Base-by-base conservation (phyloP, 2,113 vertebrate genomes). In the Hymenochirus boettgeri region DNA sequence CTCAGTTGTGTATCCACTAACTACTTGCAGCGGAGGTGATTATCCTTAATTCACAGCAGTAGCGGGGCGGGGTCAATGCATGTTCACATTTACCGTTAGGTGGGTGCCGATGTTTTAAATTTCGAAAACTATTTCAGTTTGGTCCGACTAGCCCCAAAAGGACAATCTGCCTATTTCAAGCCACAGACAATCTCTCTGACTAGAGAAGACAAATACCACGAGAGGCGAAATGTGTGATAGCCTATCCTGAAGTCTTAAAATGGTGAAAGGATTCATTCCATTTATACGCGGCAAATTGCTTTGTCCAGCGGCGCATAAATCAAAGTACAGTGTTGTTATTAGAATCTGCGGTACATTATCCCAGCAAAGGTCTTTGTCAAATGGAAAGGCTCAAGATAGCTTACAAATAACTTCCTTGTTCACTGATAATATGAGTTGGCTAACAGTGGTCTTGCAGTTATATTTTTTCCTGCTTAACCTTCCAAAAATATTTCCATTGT, bases 291-390 rank as follows among this genome's bases (percentile, higher is more conserved):
- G 60, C 59, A 75, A 73, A 78, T 69, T 76, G 63, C 69, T 77
- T 78, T 77, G 72, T n/a, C 70, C 73, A 62, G 65, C 46, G 52
- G 58, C 57, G 48, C 46, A 48, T 74, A 77, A 79, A 73, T 1
- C 0, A 63, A 61, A 18, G 70, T 75, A 72, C 72, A 79, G 73
- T 63, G 25, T 58, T 65, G 72, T 69, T 61, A 77, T 73, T 63
- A 73, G 73, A 61, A 71, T 77, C 75, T 73, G 73, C 76, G 71
- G 77, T 71, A 63, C 61, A 69, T 66, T 78, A 75, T 75, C 73
- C 47, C 74, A 23, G 62, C 61, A 69, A 77, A 62, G 35, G 26
- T 72, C 70, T 62, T 74, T 73, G 72, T 61, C 61, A 56, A 65
- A 69, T 72, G 71, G 61, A 73, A 81, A 76, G 48, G 65, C 71